These are phyloP conservation scores for Gasterosteus aculeatus DNA, from an alignment of 2,113 vertebrate genomes.

Conservation along the genomic window DNA sequence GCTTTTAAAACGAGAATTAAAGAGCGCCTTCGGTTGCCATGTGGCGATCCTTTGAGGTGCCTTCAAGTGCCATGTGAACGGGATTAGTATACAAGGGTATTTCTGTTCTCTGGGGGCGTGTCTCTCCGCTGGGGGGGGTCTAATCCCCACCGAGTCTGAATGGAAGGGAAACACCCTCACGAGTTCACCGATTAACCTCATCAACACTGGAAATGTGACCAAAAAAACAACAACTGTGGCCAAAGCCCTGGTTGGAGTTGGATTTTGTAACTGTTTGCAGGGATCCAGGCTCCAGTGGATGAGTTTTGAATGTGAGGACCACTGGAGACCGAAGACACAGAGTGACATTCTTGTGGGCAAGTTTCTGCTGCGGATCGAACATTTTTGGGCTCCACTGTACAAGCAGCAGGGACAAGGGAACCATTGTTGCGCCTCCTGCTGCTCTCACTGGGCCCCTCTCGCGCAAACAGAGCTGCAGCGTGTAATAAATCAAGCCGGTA, in stretches of 20 bases:
- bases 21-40: constrained; percentile 27
- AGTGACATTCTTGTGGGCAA: neutral
- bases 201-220: neutral
- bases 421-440: constrained; percentile 40
- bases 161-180: constrained; percentile 16
- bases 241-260: neutral
- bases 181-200: constrained; percentile 27
- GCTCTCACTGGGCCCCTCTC: constrained; percentile 18
- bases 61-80: constrained; percentile 60
- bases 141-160: constrained; percentile 52
- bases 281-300: neutral
- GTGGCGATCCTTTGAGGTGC: constrained; percentile 13
- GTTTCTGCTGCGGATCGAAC: constrained; percentile 15
- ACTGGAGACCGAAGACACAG: neutral
- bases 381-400: constrained; percentile 35
- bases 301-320: neutral
- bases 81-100: constrained; percentile 74
- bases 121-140: constrained; percentile 29
- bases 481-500: neutral
- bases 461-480: neutral
- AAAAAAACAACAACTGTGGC: constrained; percentile 2
- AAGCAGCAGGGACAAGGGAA: constrained; percentile 34
- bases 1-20: constrained; percentile 37
- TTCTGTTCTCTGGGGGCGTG: constrained; percentile 51
- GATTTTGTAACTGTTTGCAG: neutral